Evolutionary conservation across 2,113 vertebrate species (phyloP).

Genomic region (Spheniscus mendiculus): DNA sequence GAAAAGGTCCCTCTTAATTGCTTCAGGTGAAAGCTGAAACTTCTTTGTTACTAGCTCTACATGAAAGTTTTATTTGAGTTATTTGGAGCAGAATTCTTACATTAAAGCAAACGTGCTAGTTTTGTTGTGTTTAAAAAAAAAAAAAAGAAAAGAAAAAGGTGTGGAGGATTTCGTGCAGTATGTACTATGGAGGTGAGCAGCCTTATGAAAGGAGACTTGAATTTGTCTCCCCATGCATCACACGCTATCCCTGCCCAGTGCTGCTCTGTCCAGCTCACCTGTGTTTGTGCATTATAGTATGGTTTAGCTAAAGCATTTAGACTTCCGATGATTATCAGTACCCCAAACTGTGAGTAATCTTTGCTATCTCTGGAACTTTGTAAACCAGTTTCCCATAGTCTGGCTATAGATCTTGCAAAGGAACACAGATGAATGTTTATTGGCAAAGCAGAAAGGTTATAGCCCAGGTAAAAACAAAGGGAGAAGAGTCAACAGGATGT

Average conservation of each 20-base stretch:
- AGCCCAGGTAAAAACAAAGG: conserved; percentile 39
- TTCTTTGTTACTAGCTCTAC: not conserved
- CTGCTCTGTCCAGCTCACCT: not conserved
- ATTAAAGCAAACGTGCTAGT: not conserved
- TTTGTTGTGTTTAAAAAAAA: not conserved
- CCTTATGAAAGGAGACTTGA: not conserved
- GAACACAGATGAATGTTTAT: conserved; percentile 12
- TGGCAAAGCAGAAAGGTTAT: conserved; percentile 60
- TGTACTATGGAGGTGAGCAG: not conserved
- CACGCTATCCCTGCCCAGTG: not conserved
- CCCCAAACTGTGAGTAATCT: not conserved
- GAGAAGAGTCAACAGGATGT: conserved; percentile 58
- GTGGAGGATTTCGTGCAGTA: not conserved
- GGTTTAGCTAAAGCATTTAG: not conserved
- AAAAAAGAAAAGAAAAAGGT: not conserved
- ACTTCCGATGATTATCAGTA: not conserved
- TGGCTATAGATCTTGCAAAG: conserved; percentile 7
- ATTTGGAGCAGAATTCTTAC: not conserved
- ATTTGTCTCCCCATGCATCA: not conserved
- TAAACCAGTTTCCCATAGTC: not conserved
- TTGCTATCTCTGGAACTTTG: not conserved
- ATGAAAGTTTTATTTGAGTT: not conserved
- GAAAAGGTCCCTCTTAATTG: not conserved
- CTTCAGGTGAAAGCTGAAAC: not conserved
- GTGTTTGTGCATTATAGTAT: not conserved